Evolutionary conservation across 2,888 invertebrate genomes (phyloP), one percentile per base, ranked within the genome.

Genomic region (Tetropium fuscum): DNA sequence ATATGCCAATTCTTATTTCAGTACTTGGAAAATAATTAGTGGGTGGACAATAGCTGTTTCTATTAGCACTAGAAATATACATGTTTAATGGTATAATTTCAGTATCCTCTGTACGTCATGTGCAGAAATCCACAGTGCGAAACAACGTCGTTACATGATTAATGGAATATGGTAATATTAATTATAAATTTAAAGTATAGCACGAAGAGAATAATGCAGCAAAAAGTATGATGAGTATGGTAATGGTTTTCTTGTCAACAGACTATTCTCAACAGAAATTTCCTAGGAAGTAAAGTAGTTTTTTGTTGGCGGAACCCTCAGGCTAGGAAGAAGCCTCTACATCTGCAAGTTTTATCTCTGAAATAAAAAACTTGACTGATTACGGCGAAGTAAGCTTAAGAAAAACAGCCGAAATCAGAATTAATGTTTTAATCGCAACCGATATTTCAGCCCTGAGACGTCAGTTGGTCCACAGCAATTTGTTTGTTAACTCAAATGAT

Each of bases 181-280:
- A 49, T 49, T 49, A 38, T 25, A 36, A 49, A 36, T 49, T 49
- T 49, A 49, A 49, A 49, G 38, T 38, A 49, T 19, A 38, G 38
- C 25, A 38, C 49, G 16, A 22, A 8, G 20, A 10, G 25, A 25
- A 19, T 16, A 49, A 49, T 25, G 15, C 38, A 10, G 38, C 32
- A 49, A 38, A 49, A 49, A 49, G 15, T 11, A 38, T 49, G 49
- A 49, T 49, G 49, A 49, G 48, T 22, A 18, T 8, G 36, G 38
- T 49, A 49, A 49, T 49, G 38, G 22, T 22, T 38, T 38, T 49
- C 49, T 49, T 49, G 49, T 38, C 49, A 49, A 38, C 38, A 20
- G 5, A 25, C 32, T 20, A 48, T 34, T 11, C 48, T 36, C 18
- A 22, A 25, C 11, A 43, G 43, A 43, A 43, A 22, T 43, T 43